Base-by-base conservation (phyloP, 2,797 vertebrate genomes). In the Heterohyrax brucei region DNA sequence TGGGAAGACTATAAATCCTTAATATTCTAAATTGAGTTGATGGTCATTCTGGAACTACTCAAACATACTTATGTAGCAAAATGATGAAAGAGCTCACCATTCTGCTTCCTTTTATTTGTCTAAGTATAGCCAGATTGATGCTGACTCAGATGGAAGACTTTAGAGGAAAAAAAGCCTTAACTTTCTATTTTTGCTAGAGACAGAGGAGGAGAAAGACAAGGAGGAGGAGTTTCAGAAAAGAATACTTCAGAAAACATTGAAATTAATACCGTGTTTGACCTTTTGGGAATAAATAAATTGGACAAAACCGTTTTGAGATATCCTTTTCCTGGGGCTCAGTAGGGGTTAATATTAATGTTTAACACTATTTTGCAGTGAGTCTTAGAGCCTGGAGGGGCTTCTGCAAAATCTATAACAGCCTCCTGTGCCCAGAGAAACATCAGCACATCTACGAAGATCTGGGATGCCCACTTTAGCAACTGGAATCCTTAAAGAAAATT, bases 231-330 rank as follows among this genome's bases (percentile, higher is more conserved):
- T 73, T 96, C 72, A 84, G 24, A 50, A 2, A 81, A 50, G 85
- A 90, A 77, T 39, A 77, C 18, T 89, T 44, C 24, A 62, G 59
- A 95, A 89, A 73, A 90, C 4, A 9, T 89, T 96, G 48, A 82
- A 75, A 87, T 94, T 72, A 75, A 79, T 39, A 82, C 16, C 2
- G 39, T 73, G n/a, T 28, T 87, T 77, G 46, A 30, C 18, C 75
- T 95, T 91, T 87, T 44, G 44, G 44, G 94, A 95, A 94, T 53
- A 94, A 95, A 93, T 50, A 95, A 97, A 92, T 89, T 66, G 75
- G 70, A 39, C 92, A 79, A 89, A 44, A 84, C 0, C 0, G 1
- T 75, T 96, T 94, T 73, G 10, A 91, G 86, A 95, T 96, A 59
- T 13, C 10, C 3, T 92, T 93, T 96, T n/a, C 22, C 26, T 70